These are phyloP conservation scores for Stegastes partitus DNA, from an alignment of 2,113 vertebrate genomes.

Conservation along the genomic window DNA sequence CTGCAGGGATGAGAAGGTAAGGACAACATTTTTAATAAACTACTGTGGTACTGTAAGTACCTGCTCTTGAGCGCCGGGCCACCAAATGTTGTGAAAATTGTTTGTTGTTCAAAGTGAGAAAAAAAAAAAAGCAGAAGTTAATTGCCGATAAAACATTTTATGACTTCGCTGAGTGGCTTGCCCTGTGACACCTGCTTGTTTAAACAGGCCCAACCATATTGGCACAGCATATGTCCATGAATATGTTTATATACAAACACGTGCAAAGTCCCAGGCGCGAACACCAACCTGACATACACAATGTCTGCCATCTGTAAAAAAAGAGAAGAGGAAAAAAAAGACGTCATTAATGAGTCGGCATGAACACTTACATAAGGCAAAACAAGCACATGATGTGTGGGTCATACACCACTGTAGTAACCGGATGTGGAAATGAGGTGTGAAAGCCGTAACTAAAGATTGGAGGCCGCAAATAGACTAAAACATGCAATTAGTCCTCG, in stretches of 20 bases:
- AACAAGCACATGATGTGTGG: slow-evolving; percentile 19
- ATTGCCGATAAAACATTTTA: slow-evolving; percentile 29
- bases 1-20: background rate
- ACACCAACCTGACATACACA: background rate
- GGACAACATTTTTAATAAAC: background rate
- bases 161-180: slow-evolving; percentile 23
- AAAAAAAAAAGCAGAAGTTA: slow-evolving; percentile 29
- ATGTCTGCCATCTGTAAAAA: background rate
- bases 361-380: slow-evolving; percentile 22
- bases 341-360: background rate
- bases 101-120: background rate
- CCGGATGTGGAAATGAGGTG: slow-evolving; percentile 24
- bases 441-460: slow-evolving; percentile 33
- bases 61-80: background rate
- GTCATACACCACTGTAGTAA: background rate
- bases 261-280: background rate
- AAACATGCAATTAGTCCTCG: slow-evolving; percentile 9
- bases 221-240: slow-evolving; percentile 33
- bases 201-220: slow-evolving; percentile 28
- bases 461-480: slow-evolving; percentile 3
- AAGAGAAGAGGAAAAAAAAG: background rate
- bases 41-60: background rate
- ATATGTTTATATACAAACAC: slow-evolving; percentile 25
- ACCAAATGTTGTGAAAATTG: slow-evolving; percentile 4
- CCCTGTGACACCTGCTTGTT: slow-evolving; percentile 26